Evolutionary conservation across 2,888 invertebrate species (phyloP).

Genomic region (Ormyrus nitidulus): DNA sequence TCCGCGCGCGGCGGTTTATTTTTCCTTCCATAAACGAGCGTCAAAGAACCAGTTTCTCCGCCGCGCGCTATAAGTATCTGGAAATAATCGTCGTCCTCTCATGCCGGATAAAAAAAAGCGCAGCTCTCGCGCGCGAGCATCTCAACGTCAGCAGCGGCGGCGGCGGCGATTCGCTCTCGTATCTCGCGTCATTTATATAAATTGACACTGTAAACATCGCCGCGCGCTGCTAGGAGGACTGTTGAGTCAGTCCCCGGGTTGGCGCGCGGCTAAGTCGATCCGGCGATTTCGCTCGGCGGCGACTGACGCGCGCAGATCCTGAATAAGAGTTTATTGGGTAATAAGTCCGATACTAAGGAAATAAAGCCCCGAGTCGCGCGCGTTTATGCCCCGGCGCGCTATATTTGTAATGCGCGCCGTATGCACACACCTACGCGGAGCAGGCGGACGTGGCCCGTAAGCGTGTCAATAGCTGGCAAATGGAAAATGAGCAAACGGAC

Average conservation of each 20-base stretch:
- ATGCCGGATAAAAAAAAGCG: conserved; percentile 12
- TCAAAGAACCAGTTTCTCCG: conserved; percentile 33
- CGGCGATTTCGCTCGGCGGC: no score
- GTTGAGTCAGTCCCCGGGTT: neutral
- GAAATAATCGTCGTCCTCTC: conserved; percentile 42
- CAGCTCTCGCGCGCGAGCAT: neutral
- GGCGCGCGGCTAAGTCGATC: neutral
- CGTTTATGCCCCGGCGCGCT: conserved; percentile 4
- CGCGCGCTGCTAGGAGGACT: no score
- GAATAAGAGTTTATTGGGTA: conserved; percentile 36
- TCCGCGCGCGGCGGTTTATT: neutral
- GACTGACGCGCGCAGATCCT: neutral
- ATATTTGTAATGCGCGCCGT: neutral
- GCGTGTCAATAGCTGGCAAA: no score
- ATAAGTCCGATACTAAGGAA: conserved; percentile 2
- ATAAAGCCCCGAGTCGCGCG: neutral
- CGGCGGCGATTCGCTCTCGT: neutral
- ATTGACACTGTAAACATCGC: conserved; percentile 23
- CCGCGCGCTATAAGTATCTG: conserved; percentile 2
- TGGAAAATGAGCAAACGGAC: no score
- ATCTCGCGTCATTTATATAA: conserved; percentile 39
- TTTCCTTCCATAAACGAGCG: conserved; percentile 15
- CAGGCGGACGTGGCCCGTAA: no score
- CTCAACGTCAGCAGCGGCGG: neutral
- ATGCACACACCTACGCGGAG: neutral